Evolutionary conservation across 1,140 invertebrate species (phyloP), one percentile per base, ranked within the genome.

Genomic region (Leguminivora glycinivorella): DNA sequence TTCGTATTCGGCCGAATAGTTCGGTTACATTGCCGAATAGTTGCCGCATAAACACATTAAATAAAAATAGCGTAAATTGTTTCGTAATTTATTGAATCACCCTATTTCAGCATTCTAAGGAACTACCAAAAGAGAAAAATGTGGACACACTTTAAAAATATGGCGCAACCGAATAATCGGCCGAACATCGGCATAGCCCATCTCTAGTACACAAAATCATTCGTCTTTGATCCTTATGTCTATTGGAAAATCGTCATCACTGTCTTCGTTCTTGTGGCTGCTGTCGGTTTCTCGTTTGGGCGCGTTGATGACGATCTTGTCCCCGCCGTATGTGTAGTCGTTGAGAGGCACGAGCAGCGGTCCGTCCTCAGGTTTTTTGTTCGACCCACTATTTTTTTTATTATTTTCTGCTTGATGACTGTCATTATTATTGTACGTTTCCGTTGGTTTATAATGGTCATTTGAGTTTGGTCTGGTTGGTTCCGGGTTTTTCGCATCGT

Each of bases 251-350:
- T 83, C 79, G 9, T 85, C 85, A 22, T 88, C 80, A 9, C 77
- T 79, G 26, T 76, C 68, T 7, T 68, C 70, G 56, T 75, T 79
- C 9, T 75, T 72, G 40, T 74, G 5, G 34, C 34, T 12, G 34
- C 14, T 76, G 34, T 81, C 75, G 0, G 82, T 81, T 47, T 89
- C 84, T 69, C 83, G 76, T 79, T 88, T 88, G 0, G 85, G 87
- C 7, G 67, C 72, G 52, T 75, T 77, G 7, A 77, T 67, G 38
- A 73, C 70, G 17, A 75, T 75, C 70, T 80, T 78, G 38, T 79
- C 72, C 56, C 72, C 75, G 31, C 72, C 74, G 31, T 78, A 78
- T 0, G 26, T 58, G 24, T 78, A 76, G 58, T 75, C 72, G n/a
- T 80, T 75, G 4, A 83, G 73, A 19, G 82, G 79, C 5, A 83